Evolutionary conservation across 2,888 invertebrate genomes (phyloP).

Genomic region (Leistus spinibarbis): DNA sequence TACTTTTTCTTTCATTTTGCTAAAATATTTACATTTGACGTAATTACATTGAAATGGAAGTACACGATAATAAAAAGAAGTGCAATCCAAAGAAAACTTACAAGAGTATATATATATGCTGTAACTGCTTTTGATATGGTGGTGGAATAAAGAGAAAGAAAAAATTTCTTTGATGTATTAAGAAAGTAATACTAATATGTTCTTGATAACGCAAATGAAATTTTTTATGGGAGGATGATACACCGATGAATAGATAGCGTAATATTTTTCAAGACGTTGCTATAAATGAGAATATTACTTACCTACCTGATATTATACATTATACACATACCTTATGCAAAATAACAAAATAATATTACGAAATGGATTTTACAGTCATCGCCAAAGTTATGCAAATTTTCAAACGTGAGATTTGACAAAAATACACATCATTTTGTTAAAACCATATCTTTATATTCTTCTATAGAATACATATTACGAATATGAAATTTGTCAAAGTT

Average conservation of each 20-base stretch:
- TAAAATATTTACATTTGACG: neutral
- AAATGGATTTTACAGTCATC: neutral
- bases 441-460: too few relatives aligned
- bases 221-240: neutral
- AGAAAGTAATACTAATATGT: neutral
- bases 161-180: neutral
- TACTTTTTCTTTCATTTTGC: neutral
- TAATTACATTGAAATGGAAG: neutral
- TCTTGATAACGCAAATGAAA: neutral
- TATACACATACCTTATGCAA: neutral
- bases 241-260: neutral
- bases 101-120: neutral
- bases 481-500: too few relatives aligned
- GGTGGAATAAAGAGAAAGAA: neutral
- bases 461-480: too few relatives aligned
- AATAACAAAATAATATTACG: neutral
- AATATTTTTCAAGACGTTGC: neutral
- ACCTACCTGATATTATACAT: neutral
- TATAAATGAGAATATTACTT: neutral
- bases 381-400: too few relatives aligned
- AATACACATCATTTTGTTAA: too few relatives aligned
- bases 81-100: neutral
- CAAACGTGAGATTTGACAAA: too few relatives aligned
- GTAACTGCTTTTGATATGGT: neutral
- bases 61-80: neutral